These are phyloP conservation scores for Diarsia mendica DNA, from an alignment of 2,888 invertebrate genomes.

Conservation along the genomic window DNA sequence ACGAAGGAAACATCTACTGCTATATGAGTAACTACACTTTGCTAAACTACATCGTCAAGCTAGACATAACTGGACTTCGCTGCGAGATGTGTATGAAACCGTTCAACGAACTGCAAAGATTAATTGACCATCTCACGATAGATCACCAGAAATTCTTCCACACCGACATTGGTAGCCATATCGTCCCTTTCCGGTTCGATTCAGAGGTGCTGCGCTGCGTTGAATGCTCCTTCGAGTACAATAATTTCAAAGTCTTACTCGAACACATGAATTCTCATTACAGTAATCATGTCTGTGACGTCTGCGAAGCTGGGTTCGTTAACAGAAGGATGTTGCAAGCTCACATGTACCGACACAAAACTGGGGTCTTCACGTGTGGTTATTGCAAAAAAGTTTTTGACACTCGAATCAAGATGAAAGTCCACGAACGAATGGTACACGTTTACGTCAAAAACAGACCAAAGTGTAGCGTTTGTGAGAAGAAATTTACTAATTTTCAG, in stretches of 20 bases:
- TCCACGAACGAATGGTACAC: constrained; percentile 83
- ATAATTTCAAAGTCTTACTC: constrained; percentile 74
- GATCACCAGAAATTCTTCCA: constrained; percentile 70
- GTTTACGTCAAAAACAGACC: constrained; percentile 70
- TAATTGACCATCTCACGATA: constrained; percentile 70
- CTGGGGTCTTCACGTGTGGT: constrained; percentile 77
- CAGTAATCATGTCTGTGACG: constrained; percentile 74
- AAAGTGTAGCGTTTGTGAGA: constrained; percentile 76
- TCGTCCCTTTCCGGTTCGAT: constrained; percentile 77
- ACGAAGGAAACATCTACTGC: constrained; percentile 47
- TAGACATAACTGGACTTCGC: constrained; percentile 77
- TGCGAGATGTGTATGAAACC: constrained; percentile 74
- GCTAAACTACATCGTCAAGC: constrained; percentile 69
- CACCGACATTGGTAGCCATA: constrained; percentile 68
- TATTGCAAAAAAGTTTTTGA: constrained; percentile 85
- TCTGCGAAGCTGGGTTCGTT: constrained; percentile 76
- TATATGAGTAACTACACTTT: constrained; percentile 62
- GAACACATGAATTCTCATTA: constrained; percentile 79
- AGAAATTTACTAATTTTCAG: constrained; percentile 64
- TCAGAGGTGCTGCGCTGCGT: constrained; percentile 70
- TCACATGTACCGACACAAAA: constrained; percentile 76
- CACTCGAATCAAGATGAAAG: constrained; percentile 80
- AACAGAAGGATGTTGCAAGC: constrained; percentile 70
- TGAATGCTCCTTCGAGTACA: constrained; percentile 69
- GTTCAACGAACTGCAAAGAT: constrained; percentile 61